These are phyloP conservation scores for Cassiopea xamachana DNA, from an alignment of 30 jellyfish, hydroid and myxozoan genomes.

Conservation along the genomic window DNA sequence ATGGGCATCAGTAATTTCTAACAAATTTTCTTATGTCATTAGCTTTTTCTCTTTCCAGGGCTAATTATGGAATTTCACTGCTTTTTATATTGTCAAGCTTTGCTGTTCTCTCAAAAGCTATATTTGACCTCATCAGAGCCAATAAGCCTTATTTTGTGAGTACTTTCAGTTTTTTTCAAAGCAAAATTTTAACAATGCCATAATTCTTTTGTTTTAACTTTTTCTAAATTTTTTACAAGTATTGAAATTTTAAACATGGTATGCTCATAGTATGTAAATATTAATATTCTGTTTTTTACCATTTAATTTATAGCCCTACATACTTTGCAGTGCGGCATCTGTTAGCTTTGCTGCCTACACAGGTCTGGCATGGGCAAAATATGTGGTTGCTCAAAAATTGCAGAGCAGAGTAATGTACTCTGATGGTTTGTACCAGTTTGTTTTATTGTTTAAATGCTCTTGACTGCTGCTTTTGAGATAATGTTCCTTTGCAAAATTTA, in stretches of 20 bases:
- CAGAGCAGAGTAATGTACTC: constrained; percentile 48
- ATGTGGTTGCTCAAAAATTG: constrained; percentile 38
- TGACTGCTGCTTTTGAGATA: no score
- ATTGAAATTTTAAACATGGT: no score
- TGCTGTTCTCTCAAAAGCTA: constrained; percentile 67
- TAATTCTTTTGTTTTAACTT: no score
- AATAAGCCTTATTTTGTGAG: constrained; percentile 73
- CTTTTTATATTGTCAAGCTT: constrained; percentile 67
- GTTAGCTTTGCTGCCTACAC: constrained; percentile 51
- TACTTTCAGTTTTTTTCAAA: background rate
- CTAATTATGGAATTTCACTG: constrained; percentile 58
- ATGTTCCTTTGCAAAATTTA: no score
- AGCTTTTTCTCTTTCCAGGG: constrained; percentile 42
- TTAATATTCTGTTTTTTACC: background rate
- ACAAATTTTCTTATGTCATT: no score
- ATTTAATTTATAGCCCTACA: constrained; percentile 47
- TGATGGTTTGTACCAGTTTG: constrained; percentile 44
- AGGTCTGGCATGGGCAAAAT: constrained; percentile 70
- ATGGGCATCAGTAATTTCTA: no score
- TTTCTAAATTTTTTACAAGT: no score
- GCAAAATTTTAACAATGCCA: no score
- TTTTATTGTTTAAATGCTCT: no score
- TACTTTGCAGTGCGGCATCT: constrained; percentile 25
- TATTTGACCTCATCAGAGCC: constrained; percentile 65
- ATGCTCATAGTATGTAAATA: no score